Conservation (phyloP, 2,113 vertebrate species). For the Ceyx margarethae region DNA sequence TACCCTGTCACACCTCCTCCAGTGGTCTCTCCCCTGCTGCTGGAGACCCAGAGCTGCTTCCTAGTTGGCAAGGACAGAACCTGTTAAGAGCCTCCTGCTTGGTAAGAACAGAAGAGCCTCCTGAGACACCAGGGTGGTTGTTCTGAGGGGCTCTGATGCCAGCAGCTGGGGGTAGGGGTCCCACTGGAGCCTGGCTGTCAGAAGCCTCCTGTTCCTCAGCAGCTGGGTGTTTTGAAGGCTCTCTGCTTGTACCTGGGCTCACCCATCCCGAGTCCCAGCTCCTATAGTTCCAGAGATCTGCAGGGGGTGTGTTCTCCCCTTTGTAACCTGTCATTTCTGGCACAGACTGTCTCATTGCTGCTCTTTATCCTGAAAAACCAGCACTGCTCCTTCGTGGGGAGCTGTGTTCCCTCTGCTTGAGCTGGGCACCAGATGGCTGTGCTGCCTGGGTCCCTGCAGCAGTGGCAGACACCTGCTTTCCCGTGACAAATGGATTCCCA, state of each 20-base stretch:
- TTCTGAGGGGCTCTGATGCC: rapidly evolving
- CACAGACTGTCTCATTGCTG: background rate
- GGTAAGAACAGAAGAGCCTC: background rate
- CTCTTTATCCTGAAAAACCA: background rate
- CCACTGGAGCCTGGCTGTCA: background rate
- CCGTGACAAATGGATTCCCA: background rate
- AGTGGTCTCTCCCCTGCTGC: no score
- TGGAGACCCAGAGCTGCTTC: rapidly evolving
- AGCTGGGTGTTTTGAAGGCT: background rate
- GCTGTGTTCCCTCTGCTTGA: background rate
- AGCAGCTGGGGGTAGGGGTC: no score
- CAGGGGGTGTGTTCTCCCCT: background rate
- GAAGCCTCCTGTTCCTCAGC: background rate
- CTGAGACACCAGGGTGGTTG: rapidly evolving
- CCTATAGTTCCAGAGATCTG: rapidly evolving
- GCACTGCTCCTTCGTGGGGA: background rate
- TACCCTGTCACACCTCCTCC: rapidly evolving
- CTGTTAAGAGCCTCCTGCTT: rapidly evolving
- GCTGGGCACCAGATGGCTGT: rapidly evolving
- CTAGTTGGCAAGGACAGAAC: background rate
- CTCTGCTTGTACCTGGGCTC: background rate
- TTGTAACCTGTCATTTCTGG: background rate
- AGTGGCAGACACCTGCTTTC: rapidly evolving
- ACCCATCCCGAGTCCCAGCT: rapidly evolving
- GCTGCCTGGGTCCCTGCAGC: background rate